Evolutionary conservation across 2,113 vertebrate species (phyloP), one percentile per base, ranked within the genome.

Genomic region (Mola mola): DNA sequence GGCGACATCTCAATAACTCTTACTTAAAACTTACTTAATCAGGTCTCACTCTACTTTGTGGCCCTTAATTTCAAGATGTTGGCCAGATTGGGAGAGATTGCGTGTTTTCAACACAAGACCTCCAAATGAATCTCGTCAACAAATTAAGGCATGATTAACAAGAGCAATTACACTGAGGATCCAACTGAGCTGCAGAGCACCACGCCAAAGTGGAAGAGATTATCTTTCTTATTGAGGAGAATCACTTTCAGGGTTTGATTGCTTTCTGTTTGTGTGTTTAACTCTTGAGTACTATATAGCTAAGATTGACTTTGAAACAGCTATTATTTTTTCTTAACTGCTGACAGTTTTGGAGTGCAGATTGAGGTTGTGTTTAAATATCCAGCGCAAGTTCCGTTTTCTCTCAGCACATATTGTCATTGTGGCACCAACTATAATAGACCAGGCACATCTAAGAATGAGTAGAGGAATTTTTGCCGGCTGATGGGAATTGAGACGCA

Each of bases 81-180:
- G 56, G 13, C 38, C 75, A 72, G 83, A 83, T 80, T 76, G 72
- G 47, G 64, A 53, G 72, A 76, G 73, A 79, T 88, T 71, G 72
- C 24, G 11, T 78, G 69, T 83, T 79, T 86, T 71, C 52, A 79
- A 74, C 52, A 60, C 42, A 22, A 85, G 61, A 66, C 64, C 40
- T 80, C 69, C 33, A 73, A 82, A 86, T 83, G 47, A 84, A 87
- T 87, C 84, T 81, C 12, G 77, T 90, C 86, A 90, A 85, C 83
- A 85, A 90, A 88, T 88, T 87, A 88, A 87, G 69, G 72, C 84
- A 19, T 79, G 91, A 92, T 91, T 90, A 90, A 91, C 83, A 69
- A 65, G 82, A 86, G 84, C 78, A 89, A 88, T 90, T 90, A 90
- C 77, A 70, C 21, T 1, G 50, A 64, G 62, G 69, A 72, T 75